Conservation (phyloP, 2,888 invertebrate genomes). For the Proisotoma minuta region DNA sequence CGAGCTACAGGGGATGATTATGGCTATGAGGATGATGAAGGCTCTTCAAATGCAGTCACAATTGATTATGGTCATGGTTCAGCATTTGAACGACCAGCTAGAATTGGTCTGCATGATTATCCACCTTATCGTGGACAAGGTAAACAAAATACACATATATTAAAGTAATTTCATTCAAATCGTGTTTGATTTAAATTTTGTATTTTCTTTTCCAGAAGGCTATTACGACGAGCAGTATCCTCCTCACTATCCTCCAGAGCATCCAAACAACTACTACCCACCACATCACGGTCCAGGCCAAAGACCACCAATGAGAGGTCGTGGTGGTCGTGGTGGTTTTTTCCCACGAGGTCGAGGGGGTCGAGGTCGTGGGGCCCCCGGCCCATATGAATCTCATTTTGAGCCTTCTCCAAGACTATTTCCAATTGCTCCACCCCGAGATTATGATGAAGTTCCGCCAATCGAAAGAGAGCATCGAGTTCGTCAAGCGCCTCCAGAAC, state of each 20-base stretch:
- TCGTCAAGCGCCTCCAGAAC: no score
- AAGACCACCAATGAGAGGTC: no score
- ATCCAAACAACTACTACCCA: no score
- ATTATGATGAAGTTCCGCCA: neutral
- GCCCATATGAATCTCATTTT: neutral
- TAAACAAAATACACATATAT: no score
- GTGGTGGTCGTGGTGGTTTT: constrained; percentile 5
- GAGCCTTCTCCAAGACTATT: no score
- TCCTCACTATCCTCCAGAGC: no score
- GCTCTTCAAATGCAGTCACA: constrained; percentile 29
- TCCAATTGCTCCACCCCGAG: no score
- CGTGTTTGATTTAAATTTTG: no score
- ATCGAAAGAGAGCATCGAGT: neutral
- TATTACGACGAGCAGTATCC: no score
- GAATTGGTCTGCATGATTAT: neutral
- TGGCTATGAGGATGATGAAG: constrained; percentile 18
- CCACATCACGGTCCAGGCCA: no score
- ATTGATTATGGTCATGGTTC: constrained; percentile 44
- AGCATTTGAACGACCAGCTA: neutral
- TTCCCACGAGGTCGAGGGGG: neutral
- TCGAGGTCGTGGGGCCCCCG: neutral
- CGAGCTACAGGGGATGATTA: constrained; percentile 19
- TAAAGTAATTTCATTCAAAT: no score
- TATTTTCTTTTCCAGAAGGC: no score
- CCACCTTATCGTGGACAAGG: neutral